Base-by-base conservation (phyloP, 2,888 invertebrate species). In the Sericinus montela region DNA sequence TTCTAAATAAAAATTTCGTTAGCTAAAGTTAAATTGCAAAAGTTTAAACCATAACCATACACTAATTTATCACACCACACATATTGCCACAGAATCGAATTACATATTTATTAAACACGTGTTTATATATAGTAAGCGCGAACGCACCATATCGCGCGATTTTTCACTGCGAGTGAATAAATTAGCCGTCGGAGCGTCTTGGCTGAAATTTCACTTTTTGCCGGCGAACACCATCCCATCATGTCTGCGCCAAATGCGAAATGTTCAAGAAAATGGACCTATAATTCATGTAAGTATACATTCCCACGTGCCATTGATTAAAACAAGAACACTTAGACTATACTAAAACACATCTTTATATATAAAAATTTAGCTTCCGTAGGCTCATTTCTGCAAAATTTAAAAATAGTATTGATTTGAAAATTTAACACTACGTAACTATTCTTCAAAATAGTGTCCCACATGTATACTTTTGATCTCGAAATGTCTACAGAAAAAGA, bases 171-270 rank as follows among this genome's bases (percentile, higher is more conserved):
- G 62, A 78, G 77, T 83, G 80, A 80, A 78, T 79, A 75, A 75
- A 79, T 81, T 77, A 75, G 74, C 76, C 68, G 68, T 69, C 65
- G 67, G 62, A 70, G 65, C 70, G 66, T 66, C 68, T 67, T 64
- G 63, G 72, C 72, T 77, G 66, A 75, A 83, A 78, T 85, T 87
- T 86, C 81, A 85, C 84, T 85, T 86, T 80, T 86, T 78, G 78
- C 71, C 70, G 74, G 62, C 75, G 69, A 78, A 73, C 71, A 74
- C 62, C 61, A 62, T 63, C 60, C 62, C 62, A 63, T 58, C 69
- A 69, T 68, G 78, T 80, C 81, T 78, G 62, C 69, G 65, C 64
- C 62, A 65, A 67, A 72, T 73, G 74, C 63, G 65, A 58, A 59
- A 58, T 54, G 56, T 59, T 57, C 55, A 58, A 58, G 63, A 65